phyloP scores from a whole-genome alignment of 2,113 vertebrate genomes.

The Xiphorhynchus elegans region DNA sequence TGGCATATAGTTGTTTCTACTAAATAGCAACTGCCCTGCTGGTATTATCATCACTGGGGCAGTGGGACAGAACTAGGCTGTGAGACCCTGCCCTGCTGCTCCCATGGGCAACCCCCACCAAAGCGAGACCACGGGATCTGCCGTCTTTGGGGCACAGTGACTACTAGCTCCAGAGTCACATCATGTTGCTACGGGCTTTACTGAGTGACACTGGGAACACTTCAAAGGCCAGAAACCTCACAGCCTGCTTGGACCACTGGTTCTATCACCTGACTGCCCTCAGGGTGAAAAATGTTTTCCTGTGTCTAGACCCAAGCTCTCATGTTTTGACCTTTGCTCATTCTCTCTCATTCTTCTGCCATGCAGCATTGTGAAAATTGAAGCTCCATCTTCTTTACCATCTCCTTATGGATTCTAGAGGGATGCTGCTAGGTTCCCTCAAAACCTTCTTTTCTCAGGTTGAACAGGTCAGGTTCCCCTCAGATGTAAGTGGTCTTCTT shows the following conservation, averaged over 20 bases:
- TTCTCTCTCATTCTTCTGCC: not conserved
- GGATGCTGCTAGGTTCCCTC: not conserved
- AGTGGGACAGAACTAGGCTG: not conserved
- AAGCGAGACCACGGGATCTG: not conserved
- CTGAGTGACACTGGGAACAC: not conserved
- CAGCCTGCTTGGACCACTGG: accelerated
- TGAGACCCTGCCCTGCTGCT: accelerated
- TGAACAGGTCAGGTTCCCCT: not conserved
- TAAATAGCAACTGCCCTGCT: not conserved
- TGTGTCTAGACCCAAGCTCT: not conserved
- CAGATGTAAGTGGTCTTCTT: not conserved
- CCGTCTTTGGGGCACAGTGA: not conserved
- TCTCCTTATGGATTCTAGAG: not conserved
- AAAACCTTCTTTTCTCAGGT: not conserved
- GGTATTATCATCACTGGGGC: not conserved
- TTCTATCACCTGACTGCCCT: not conserved
- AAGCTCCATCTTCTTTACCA: not conserved
- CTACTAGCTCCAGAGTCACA: not conserved
- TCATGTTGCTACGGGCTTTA: not conserved
- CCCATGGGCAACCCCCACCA: not conserved
- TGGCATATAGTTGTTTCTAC: not conserved
- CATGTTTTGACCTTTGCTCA: not conserved
- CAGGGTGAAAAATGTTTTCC: not conserved
- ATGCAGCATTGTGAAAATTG: not conserved
- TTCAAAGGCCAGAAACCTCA: not conserved